Evolutionary conservation across 2,113 vertebrate genomes (phyloP).

Genomic region (Lates calcarifer): DNA sequence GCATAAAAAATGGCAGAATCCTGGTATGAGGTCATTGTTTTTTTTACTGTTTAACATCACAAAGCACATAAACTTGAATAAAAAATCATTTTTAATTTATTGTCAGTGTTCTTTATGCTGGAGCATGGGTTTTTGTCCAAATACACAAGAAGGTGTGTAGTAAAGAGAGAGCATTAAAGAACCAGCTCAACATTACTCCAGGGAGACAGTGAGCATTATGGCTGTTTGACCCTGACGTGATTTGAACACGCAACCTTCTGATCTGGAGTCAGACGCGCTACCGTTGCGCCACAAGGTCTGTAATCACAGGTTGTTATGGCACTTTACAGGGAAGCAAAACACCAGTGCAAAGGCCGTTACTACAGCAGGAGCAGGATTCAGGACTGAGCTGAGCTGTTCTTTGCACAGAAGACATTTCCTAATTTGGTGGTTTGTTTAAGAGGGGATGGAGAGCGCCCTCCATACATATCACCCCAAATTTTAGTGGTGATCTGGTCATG

Average conservation of each 20-base stretch:
- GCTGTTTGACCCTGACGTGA: too few species aligned
- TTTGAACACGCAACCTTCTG: too few species aligned
- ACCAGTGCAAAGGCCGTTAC: not conserved
- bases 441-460: not conserved
- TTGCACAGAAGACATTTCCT: not conserved
- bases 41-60: not conserved
- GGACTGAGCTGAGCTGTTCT: too few species aligned
- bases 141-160: not conserved
- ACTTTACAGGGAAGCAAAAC: not conserved
- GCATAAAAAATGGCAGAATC: not conserved
- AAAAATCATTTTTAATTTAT: not conserved
- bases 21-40: not conserved
- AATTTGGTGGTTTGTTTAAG: not conserved
- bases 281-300: not conserved
- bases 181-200: not conserved
- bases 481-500: too few species aligned
- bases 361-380: too few species aligned
- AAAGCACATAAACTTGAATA: not conserved
- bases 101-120: not conserved
- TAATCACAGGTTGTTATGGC: not conserved
- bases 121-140: not conserved
- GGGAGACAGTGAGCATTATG: too few species aligned
- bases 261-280: too few species aligned
- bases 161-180: not conserved
- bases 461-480: too few species aligned